These are phyloP conservation scores for human DNA, from an alignment of 2,113 vertebrate species.

Conservation along the genomic window DNA sequence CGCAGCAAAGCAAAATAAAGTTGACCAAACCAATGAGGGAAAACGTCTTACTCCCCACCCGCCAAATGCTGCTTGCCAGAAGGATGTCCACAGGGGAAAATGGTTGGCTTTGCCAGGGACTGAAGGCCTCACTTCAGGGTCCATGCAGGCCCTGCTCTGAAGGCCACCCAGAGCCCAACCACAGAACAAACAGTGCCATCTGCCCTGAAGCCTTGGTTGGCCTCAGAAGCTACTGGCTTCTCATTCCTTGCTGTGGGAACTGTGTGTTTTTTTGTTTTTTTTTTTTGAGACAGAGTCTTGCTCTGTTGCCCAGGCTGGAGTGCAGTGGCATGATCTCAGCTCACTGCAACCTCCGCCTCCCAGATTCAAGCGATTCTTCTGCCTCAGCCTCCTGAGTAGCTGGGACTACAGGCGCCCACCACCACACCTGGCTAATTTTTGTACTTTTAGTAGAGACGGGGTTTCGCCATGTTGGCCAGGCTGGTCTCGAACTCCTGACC, in stretches of 20 bases:
- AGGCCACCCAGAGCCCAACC: fast-evolving
- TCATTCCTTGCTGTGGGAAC: neutral
- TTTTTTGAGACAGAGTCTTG: too few species aligned
- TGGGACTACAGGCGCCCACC: fast-evolving
- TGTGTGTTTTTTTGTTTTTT: too few species aligned
- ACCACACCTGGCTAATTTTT: too few species aligned
- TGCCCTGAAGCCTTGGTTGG: neutral
- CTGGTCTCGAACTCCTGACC: too few species aligned
- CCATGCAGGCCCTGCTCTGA: neutral
- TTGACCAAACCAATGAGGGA: neutral
- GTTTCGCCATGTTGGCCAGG: too few species aligned
- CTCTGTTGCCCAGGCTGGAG: too few species aligned
- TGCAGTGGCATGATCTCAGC: too few species aligned
- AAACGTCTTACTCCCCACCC: too few species aligned
- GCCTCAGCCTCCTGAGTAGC: too few species aligned
- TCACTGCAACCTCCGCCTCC: too few species aligned
- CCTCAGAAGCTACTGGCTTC: neutral
- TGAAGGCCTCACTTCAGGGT: fast-evolving
- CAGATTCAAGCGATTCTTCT: too few species aligned
- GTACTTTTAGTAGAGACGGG: too few species aligned
- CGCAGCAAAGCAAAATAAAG: neutral
- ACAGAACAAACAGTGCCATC: neutral
- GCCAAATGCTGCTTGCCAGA: fast-evolving
- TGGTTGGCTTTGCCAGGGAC: neutral
- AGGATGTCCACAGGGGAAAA: neutral